Percentiles rank a stretch among this genome's conserved stretches.
These are phyloP conservation scores for Mesoclemmys tuberculata DNA, from an alignment of 2,113 vertebrate species.

Conservation along the genomic window DNA sequence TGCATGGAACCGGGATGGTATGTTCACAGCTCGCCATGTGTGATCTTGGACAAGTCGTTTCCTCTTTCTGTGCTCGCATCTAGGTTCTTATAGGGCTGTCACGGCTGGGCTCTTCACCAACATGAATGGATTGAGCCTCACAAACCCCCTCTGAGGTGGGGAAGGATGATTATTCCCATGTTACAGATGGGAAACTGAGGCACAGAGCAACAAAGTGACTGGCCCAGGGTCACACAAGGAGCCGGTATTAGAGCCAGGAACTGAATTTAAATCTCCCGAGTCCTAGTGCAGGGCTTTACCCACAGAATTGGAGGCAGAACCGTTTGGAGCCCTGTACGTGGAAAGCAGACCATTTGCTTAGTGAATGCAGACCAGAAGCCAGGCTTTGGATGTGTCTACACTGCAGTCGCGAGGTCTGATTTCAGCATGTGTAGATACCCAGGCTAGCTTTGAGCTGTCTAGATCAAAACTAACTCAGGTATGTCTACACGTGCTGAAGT, in stretches of 20 bases:
- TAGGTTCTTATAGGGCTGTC: not conserved
- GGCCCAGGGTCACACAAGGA: not conserved
- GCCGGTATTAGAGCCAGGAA: not conserved
- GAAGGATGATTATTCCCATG: not conserved
- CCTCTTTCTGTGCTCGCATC: not conserved
- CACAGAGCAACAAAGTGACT: not conserved
- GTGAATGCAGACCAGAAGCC: not conserved
- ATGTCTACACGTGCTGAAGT: not conserved
- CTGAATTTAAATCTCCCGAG: not conserved
- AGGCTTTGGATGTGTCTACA: not conserved
- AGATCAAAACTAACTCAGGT: too few relatives aligned
- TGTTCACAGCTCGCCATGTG: not conserved
- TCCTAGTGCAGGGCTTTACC: not conserved
- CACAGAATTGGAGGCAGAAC: not conserved
- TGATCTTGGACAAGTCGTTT: not conserved
- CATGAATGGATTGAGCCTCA: not conserved
- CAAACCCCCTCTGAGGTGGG: not conserved
- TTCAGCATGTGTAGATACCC: not conserved
- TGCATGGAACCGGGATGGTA: not conserved
- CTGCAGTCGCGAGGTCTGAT: not conserved
- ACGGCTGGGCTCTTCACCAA: not conserved
- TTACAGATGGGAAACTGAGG: not conserved
- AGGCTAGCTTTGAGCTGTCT: too few relatives aligned
- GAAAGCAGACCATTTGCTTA: not conserved
- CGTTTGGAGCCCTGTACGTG: not conserved